Percentiles rank a stretch among this genome's conserved stretches.
phyloP scores from a whole-genome alignment of 2,797 vertebrate genomes.

The Luscinia megarhynchos region DNA sequence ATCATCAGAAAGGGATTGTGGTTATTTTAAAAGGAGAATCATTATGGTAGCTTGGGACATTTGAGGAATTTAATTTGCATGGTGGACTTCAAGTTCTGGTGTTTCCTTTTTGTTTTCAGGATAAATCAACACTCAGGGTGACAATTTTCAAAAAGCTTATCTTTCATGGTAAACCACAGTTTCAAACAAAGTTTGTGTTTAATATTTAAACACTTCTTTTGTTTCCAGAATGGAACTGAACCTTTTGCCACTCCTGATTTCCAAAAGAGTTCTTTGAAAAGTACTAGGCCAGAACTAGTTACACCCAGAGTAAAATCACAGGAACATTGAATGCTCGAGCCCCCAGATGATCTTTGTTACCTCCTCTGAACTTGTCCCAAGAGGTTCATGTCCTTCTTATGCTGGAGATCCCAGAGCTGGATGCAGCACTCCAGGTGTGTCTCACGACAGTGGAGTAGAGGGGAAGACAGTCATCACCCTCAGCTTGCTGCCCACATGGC shows the following conservation, averaged over 20 bases:
- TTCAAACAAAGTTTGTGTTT: neutral
- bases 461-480: neutral
- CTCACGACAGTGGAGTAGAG: neutral
- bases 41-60: neutral
- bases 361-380: neutral
- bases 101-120: neutral
- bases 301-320: neutral
- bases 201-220: neutral
- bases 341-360: too few species aligned
- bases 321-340: neutral
- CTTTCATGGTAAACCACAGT: neutral
- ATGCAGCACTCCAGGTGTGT: neutral
- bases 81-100: neutral
- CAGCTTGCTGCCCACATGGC: accelerated
- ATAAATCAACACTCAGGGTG: neutral
- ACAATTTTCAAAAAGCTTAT: neutral
- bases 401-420: neutral
- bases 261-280: neutral
- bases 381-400: neutral
- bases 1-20: conserved; percentile 62
- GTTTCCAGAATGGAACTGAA: neutral
- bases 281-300: neutral
- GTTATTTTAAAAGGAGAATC: conserved; percentile 30
- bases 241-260: neutral
- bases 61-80: conserved; percentile 12